Conservation (phyloP, 1,140 invertebrate species). For the Bombus impatiens region DNA sequence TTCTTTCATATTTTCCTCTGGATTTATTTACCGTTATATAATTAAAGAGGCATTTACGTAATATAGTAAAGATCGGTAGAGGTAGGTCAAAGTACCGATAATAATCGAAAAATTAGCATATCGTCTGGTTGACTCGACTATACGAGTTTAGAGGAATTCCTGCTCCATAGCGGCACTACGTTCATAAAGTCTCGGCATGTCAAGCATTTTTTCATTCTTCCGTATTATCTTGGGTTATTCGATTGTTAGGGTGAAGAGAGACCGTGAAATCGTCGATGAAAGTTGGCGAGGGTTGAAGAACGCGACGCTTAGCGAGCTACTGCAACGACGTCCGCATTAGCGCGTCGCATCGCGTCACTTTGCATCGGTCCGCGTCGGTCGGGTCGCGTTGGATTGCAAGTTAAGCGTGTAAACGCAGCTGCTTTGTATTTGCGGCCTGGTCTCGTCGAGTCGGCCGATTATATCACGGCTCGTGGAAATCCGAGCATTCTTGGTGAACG, state of each 20-base stretch:
- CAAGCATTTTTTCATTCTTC: conserved; percentile 31
- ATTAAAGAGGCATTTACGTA: no score
- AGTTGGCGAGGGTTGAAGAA: neutral
- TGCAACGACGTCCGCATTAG: conserved; percentile 40
- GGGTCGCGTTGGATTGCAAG: conserved; percentile 43
- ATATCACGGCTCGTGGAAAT: conserved; percentile 62
- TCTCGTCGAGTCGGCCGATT: conserved; percentile 50
- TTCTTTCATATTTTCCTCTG: no score
- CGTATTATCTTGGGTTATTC: neutral
- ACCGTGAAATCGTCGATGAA: neutral
- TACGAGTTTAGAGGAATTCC: neutral
- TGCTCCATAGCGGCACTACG: neutral
- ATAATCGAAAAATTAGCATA: neutral
- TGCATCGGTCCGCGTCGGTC: conserved; percentile 1
- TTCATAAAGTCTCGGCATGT: conserved; percentile 12
- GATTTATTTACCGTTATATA: no score
- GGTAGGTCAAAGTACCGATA: neutral
- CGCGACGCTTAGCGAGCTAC: neutral
- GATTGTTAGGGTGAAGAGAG: neutral
- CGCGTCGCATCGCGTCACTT: conserved; percentile 7
- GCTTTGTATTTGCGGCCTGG: conserved; percentile 67
- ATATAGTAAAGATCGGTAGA: neutral
- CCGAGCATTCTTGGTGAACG: conserved; percentile 63
- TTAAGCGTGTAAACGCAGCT: conserved; percentile 63
- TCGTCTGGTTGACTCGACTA: neutral